Conservation (phyloP, 1,140 invertebrate genomes). For the Andricus grossulariae region DNA sequence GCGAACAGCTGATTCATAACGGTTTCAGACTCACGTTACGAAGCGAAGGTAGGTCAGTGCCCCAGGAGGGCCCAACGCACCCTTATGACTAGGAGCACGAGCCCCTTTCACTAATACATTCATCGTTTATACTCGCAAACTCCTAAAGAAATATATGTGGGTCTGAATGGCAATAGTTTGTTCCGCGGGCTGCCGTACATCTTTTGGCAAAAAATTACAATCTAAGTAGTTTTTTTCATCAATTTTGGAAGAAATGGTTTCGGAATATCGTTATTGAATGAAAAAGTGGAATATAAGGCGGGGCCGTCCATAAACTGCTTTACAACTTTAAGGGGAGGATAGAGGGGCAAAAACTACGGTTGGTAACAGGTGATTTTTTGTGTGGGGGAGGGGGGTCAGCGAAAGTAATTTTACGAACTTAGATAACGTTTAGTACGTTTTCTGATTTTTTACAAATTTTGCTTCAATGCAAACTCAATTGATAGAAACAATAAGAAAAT, state of each 20-base stretch:
- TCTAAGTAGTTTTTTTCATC: slow-evolving; percentile 1
- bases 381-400: too few species aligned
- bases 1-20: slow-evolving; percentile 61
- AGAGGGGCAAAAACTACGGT: too few species aligned
- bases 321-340: too few species aligned
- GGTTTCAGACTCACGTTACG: slow-evolving; percentile 52
- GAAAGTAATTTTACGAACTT: too few species aligned
- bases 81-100: slow-evolving; percentile 32
- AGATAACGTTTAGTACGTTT: too few species aligned
- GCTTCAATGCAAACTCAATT: too few species aligned
- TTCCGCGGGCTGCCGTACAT: slow-evolving; percentile 10
- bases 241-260: not conserved
- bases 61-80: slow-evolving; percentile 53
- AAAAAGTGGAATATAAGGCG: not conserved
- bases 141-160: not conserved
- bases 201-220: not conserved
- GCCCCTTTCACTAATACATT: slow-evolving; percentile 21
- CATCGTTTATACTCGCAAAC: not conserved
- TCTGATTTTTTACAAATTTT: too few species aligned
- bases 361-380: too few species aligned
- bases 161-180: not conserved
- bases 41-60: slow-evolving; percentile 68
- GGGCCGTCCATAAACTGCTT: too few species aligned
- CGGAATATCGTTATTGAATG: not conserved
- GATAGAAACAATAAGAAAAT: too few species aligned